phyloP scores from a whole-genome alignment of 2,113 vertebrate genomes.

The Conger conger region DNA sequence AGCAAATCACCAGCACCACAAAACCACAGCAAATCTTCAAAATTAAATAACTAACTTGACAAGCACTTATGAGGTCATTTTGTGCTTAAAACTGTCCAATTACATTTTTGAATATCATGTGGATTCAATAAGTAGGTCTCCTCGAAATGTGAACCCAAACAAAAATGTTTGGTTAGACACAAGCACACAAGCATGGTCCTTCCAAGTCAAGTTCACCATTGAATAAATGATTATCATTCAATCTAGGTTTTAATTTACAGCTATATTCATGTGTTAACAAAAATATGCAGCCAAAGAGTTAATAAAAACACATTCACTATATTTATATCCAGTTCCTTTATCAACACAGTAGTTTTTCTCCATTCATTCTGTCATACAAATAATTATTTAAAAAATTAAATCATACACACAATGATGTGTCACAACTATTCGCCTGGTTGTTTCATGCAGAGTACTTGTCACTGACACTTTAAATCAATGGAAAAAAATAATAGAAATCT shows the following conservation, averaged over 20 bases:
- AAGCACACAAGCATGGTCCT: neutral
- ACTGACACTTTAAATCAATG: neutral
- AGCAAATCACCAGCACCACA: neutral
- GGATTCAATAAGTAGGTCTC: neutral
- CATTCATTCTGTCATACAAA: neutral
- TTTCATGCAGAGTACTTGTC: neutral
- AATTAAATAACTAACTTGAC: neutral
- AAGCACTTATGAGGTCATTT: neutral
- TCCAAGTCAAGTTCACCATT: neutral
- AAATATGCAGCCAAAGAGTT: neutral
- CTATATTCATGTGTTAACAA: neutral
- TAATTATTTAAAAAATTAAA: neutral
- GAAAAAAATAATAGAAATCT: conserved; percentile 2
- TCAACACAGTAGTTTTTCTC: too few relatives aligned
- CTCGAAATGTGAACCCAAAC: neutral
- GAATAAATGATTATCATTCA: neutral
- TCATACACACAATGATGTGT: neutral
- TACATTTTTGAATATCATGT: neutral
- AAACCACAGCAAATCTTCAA: neutral
- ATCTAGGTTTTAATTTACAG: neutral
- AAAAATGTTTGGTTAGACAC: neutral
- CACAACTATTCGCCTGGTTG: neutral
- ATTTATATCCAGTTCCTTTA: neutral
- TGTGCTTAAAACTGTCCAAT: neutral
- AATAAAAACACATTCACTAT: neutral